These are phyloP conservation scores for Streblospio benedicti DNA, from an alignment of 1,140 invertebrate species.

Conservation along the genomic window DNA sequence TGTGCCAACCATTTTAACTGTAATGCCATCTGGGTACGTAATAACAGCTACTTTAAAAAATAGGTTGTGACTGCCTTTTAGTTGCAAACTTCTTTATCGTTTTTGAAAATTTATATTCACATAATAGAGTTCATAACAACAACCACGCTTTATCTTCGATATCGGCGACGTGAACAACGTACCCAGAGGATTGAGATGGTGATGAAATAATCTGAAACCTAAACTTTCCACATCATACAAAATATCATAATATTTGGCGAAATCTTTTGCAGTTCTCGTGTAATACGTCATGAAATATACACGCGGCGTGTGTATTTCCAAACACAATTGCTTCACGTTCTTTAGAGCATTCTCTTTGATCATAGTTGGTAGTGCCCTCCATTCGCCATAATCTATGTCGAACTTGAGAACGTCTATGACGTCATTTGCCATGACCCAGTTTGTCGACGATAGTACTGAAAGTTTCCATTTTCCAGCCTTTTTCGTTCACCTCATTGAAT, in stretches of 20 bases:
- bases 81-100: no score
- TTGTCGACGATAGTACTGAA: slow-evolving; percentile 8
- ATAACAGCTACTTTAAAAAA: no score
- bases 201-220: slow-evolving; percentile 3
- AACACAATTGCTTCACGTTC: slow-evolving; percentile 11
- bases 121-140: slow-evolving; percentile 15
- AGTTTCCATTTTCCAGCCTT: slow-evolving; percentile 6
- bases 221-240: background rate
- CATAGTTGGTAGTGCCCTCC: slow-evolving; percentile 6
- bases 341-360: background rate
- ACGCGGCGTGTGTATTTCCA: slow-evolving; percentile 10
- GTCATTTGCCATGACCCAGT: slow-evolving; percentile 9
- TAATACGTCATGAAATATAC: background rate
- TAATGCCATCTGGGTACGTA: no score
- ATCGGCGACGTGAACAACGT: background rate
- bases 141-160: background rate
- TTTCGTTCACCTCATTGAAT: slow-evolving; percentile 4
- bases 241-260: background rate
- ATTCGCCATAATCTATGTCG: slow-evolving; percentile 12
- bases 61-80: no score
- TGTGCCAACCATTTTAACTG: no score
- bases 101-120: no score
- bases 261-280: slow-evolving; percentile 1
- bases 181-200: slow-evolving; percentile 4
- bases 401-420: slow-evolving; percentile 11